Conservation (phyloP, 2,113 vertebrate species). For the Burhinus oedicnemus region DNA sequence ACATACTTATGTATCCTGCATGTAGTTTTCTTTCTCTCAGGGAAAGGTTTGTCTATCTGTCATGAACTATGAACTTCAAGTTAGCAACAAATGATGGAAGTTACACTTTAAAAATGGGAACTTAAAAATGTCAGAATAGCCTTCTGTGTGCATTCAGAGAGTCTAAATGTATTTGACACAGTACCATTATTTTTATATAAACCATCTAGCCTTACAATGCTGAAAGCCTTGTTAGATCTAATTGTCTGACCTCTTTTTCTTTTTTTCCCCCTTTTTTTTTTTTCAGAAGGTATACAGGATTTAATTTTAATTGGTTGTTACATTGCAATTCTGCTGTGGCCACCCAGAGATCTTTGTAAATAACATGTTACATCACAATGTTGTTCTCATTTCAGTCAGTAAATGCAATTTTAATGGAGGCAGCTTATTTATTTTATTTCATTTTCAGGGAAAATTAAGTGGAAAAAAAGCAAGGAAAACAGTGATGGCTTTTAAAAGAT, state of each 20-base stretch:
- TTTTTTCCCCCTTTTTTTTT: neutral
- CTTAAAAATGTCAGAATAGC: neutral
- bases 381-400: neutral
- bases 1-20: neutral
- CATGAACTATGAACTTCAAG: neutral
- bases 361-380: neutral
- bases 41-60: neutral
- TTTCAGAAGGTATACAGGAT: neutral
- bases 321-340: neutral
- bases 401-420: slow-evolving; percentile 12
- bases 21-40: neutral
- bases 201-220: neutral
- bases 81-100: neutral
- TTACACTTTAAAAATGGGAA: neutral
- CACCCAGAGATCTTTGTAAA: neutral
- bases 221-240: neutral
- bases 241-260: neutral
- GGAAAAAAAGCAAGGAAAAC: neutral
- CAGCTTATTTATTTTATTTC: neutral
- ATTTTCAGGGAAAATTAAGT: neutral
- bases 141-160: neutral
- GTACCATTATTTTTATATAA: slow-evolving; percentile 23
- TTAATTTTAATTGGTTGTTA: slow-evolving; percentile 52
- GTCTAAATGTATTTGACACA: neutral
- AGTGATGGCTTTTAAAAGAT: neutral